Evolutionary conservation across 1,140 invertebrate genomes (phyloP), one percentile per base, ranked within the genome.

Genomic region (Coboldia fuscipes): DNA sequence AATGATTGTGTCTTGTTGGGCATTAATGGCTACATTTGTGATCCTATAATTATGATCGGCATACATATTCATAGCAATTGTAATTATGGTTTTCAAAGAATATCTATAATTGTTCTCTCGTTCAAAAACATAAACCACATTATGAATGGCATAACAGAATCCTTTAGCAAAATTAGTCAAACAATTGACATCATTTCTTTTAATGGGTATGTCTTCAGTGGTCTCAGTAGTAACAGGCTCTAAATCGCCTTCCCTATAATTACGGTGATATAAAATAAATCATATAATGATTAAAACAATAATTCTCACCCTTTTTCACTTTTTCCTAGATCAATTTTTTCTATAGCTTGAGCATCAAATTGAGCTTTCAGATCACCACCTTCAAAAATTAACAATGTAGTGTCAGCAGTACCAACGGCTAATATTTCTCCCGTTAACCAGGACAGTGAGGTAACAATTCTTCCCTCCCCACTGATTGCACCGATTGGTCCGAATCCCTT

Each of bases 401-500:
- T 75, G 35, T 67, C 66, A 15, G 57, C 51, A 1, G 75, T 78
- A 10, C 80, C 80, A 13, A 70, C 66, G 16, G 85, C 50, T 6
- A 83, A 48, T 35, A 71, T 49, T 37, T 84, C 77, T 26, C 68
- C 60, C 15, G 68, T 68, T 37, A 78, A 37, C 65, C 72, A 77
- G 9, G 58, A 60, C 44, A 72, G 68, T 21, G 68, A 70, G 2
- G 64, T 60, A 21, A 75, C 66, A 26, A 67, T 60, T 19, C 73
- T 57, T 37, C 65, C 65, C 13, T 80, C 78, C 1, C 70, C 65
- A 56, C 81, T 82, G 19, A 71, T 58, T 41, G 74, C 80, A 19
- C 75, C 75, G 44, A 70, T 80, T 23, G 74, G 69, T 30, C 74
- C 63, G 58, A 83, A 72, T 14, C 69, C 61, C 2, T 64, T 68